phyloP scores from a whole-genome alignment of 2,113 vertebrate genomes.

The Delphinapterus leucas region DNA sequence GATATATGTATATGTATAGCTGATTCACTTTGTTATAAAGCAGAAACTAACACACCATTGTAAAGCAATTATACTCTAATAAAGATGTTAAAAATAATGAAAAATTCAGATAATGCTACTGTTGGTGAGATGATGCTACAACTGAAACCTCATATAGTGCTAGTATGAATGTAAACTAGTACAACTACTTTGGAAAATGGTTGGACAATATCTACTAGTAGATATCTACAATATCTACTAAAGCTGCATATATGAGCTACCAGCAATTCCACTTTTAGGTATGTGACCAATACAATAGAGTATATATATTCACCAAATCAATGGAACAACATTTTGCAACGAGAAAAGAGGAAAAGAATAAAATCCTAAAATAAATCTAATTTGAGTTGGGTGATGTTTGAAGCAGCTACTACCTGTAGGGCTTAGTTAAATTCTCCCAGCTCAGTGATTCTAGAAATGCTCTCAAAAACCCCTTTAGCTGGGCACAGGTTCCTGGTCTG shows the following conservation, averaged over 20 bases:
- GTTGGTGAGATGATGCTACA: not conserved
- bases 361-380: not conserved
- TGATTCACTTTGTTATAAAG: no score
- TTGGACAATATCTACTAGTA: not conserved
- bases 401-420: not conserved
- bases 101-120: not conserved
- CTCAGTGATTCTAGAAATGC: not conserved
- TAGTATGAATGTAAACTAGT: not conserved
- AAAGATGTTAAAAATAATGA: no score
- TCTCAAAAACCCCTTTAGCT: not conserved
- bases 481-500: not conserved
- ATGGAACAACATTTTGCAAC: not conserved
- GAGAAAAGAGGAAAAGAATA: not conserved
- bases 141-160: not conserved
- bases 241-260: not conserved
- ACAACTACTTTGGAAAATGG: not conserved
- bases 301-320: not conserved
- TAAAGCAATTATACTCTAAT: no score
- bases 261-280: not conserved
- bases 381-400: not conserved
- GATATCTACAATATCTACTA: not conserved
- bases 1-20: no score
- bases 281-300: not conserved
- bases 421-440: not conserved
- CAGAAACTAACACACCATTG: no score